Evolutionary conservation across 2,797 vertebrate genomes (phyloP), one percentile per base, ranked within the genome.

Genomic region (Decapterus maruadsi): DNA sequence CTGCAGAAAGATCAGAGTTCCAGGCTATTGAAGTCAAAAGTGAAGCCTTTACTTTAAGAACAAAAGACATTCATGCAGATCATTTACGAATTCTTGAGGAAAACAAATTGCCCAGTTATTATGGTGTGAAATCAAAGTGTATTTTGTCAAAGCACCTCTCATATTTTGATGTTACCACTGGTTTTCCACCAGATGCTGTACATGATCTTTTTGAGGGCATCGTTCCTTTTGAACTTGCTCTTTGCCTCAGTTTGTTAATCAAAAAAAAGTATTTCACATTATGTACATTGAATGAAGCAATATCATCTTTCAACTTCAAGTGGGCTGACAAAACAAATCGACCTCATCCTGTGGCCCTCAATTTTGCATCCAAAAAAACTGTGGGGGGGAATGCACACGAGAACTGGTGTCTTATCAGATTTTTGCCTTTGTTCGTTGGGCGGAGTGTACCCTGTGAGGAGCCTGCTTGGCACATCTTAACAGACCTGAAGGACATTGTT

Each of bases 131-230:
- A 59, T 54, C 26, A 36, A 13, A 55, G 0, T 76, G 72, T 56
- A 7, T 68, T 65, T 73, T 82, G 34, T 64, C 68, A 56, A 26
- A 75, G 36, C 51, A 62, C 40, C 66, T 78, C 10, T 77, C 62
- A 42, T 72, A 79, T 76, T 77, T 83, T 59, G 48, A 68, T 4
- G 45, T 83, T 26, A 80, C 50, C 17, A 20, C 53, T 22, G 68
- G 58, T 1, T 81, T 58, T 40, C 43, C 78, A 3, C 64, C 68
- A 45, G 75, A 75, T 17, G 26, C 63, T 22, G n/a, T 57, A 17
- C 38, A 75, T 6, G 10, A 78, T 67, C 42, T 84, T 42, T 87
- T 87, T 77, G 62, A 82, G 11, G 73, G 62, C 48, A 67, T 77
- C 50, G 53, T 72, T 46, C 71, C 63, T 62, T 55, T 77, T 76